phyloP scores from a whole-genome alignment of 2,888 invertebrate genomes.

The Fragum whitleyi region DNA sequence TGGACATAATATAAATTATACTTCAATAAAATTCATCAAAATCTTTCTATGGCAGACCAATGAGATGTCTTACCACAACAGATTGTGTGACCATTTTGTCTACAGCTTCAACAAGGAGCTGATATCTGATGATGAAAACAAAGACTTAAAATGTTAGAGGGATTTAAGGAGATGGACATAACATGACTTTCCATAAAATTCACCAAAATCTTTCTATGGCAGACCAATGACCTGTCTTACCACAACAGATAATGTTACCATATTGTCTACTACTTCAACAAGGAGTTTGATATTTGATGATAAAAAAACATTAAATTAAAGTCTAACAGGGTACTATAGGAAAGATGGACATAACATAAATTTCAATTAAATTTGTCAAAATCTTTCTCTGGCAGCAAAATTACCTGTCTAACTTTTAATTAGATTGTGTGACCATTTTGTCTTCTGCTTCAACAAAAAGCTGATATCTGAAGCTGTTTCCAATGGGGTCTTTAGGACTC shows the following conservation, averaged over 20 bases:
- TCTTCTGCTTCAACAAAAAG: conserved; percentile 77
- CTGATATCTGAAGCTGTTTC: conserved; percentile 77
- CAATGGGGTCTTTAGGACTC: too few species aligned
- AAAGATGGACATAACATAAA: too few species aligned
- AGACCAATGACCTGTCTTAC: conserved; percentile 77
- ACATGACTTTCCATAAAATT: conserved; percentile 72
- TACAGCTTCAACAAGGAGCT: conserved; percentile 75
- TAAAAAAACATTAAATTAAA: background rate
- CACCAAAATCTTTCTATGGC: conserved; percentile 75
- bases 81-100: conserved; percentile 78
- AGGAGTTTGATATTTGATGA: conserved; percentile 76
- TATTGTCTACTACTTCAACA: conserved; percentile 76
- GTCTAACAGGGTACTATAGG: too few species aligned
- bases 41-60: conserved; percentile 79
- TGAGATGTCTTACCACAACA: conserved; percentile 70
- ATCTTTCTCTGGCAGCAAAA: conserved; percentile 79
- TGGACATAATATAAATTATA: too few species aligned
- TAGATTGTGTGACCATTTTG: conserved; percentile 75
- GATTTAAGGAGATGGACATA: too few species aligned
- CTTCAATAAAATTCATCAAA: conserved; percentile 62
- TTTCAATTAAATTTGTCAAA: conserved; percentile 60
- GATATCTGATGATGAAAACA: conserved; percentile 69
- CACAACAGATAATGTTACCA: conserved; percentile 74
- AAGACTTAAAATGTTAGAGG: too few species aligned
- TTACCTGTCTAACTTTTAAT: conserved; percentile 70